phyloP scores from a whole-genome alignment of 2,113 vertebrate species.

The Lonchura striata region DNA sequence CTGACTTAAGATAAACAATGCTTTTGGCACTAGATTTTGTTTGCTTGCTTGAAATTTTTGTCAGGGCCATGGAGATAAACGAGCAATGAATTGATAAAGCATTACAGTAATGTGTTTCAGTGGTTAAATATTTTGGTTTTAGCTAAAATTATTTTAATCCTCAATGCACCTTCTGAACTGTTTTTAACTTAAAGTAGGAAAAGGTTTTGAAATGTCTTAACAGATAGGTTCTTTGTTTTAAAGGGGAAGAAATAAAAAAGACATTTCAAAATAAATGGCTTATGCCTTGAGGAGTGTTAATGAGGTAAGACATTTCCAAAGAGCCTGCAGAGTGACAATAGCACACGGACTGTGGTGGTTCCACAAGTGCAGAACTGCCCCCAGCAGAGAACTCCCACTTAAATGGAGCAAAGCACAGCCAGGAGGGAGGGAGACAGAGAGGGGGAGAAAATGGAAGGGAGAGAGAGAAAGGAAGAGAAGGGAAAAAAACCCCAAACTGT shows the following conservation, averaged over 20 bases:
- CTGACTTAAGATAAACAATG: neutral
- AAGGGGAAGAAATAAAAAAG: neutral
- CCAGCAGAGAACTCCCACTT: slow-evolving; percentile 72
- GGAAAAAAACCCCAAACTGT: slow-evolving; percentile 36
- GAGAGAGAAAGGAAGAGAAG: neutral
- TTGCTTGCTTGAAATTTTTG: slow-evolving; percentile 5
- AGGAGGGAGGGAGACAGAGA: neutral
- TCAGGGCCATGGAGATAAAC: neutral
- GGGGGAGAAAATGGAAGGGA: neutral
- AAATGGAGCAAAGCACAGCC: slow-evolving; percentile 20
- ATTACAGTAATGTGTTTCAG: slow-evolving; percentile 37
- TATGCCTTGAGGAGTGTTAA: neutral
- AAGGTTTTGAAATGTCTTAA: neutral
- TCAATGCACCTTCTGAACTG: neutral
- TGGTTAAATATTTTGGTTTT: slow-evolving; percentile 38
- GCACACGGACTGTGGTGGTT: neutral
- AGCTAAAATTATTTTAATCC: slow-evolving; percentile 4
- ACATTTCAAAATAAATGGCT: neutral
- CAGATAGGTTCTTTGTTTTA: neutral
- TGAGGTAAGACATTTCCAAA: neutral
- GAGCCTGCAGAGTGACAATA: slow-evolving; percentile 1
- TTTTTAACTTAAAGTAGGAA: neutral
- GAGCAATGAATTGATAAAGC: slow-evolving; percentile 15
- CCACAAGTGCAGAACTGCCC: slow-evolving; percentile 29
- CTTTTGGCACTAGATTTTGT: neutral